These are phyloP conservation scores for Montipora foliosa DNA, from an alignment of 64 coral and sea anemone genomes.

Conservation along the genomic window DNA sequence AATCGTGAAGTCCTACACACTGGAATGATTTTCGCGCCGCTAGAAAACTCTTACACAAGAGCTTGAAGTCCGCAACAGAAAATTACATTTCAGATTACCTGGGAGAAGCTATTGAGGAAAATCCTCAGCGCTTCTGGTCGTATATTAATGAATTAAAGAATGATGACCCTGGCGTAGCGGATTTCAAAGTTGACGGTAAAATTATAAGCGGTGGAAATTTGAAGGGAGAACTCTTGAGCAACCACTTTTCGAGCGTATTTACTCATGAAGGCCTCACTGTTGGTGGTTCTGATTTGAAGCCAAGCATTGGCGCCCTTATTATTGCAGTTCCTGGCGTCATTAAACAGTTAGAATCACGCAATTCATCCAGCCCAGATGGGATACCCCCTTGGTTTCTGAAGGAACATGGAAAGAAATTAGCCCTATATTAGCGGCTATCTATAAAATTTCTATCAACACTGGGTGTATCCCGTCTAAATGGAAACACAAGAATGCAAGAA, in stretches of 20 bases:
- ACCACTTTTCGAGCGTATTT: slow-evolving; percentile 14
- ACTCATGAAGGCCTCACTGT: slow-evolving; percentile 31
- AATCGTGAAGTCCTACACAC: slow-evolving; percentile 34
- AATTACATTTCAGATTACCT: slow-evolving; percentile 41
- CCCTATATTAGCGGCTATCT: slow-evolving; percentile 54
- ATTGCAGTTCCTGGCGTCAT: slow-evolving; percentile 43
- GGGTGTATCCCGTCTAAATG: slow-evolving; percentile 1
- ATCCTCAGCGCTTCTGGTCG: neutral
- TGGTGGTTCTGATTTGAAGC: slow-evolving; percentile 26
- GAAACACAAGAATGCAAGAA: slow-evolving; percentile 23
- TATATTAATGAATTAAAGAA: slow-evolving; percentile 49
- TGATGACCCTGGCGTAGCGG: slow-evolving; percentile 51
- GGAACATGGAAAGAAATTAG: slow-evolving; percentile 27
- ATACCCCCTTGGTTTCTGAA: slow-evolving; percentile 77
- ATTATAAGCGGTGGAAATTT: slow-evolving; percentile 59
- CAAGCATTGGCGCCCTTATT: slow-evolving; percentile 12
- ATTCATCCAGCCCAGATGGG: slow-evolving; percentile 15
- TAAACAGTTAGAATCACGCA: slow-evolving; percentile 22
- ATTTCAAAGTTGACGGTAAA: slow-evolving; percentile 50
- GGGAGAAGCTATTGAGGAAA: slow-evolving; percentile 57
- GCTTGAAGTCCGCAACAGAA: slow-evolving; percentile 63
- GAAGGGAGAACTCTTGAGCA: slow-evolving; percentile 64
- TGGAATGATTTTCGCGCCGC: slow-evolving; percentile 57
- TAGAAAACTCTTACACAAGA: slow-evolving; percentile 74
- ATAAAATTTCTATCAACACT: slow-evolving; percentile 30